Conservation (phyloP, 53 echinoderm and acorn worm genomes). For the Stichopus horrens region DNA sequence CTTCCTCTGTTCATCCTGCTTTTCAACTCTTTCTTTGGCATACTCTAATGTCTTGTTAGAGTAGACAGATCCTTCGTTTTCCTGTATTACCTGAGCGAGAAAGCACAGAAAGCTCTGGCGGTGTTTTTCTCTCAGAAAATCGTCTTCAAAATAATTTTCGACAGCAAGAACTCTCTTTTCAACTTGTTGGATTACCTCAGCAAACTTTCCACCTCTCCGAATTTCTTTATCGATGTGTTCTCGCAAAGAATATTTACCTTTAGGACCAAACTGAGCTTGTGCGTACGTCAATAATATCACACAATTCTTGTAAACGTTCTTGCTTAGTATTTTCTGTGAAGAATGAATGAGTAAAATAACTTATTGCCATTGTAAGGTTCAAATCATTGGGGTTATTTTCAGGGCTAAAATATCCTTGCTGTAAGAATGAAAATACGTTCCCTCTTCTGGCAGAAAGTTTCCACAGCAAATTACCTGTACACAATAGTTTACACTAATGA, state of each 20-base stretch:
- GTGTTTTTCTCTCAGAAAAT: not conserved
- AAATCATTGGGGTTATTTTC: too few species aligned
- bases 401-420: too few species aligned
- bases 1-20: not conserved
- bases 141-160: not conserved
- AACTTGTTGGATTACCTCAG: not conserved
- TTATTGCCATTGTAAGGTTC: not conserved
- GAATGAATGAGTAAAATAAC: too few species aligned
- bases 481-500: too few species aligned
- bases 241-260: not conserved
- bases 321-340: not conserved
- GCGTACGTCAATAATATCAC: not conserved
- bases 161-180: not conserved
- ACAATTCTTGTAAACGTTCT: conserved; percentile 9
- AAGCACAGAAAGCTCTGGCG: conserved; percentile 8
- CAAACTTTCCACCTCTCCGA: not conserved
- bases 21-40: not conserved
- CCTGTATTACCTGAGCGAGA: not conserved
- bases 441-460: too few species aligned
- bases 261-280: not conserved
- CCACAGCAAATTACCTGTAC: too few species aligned
- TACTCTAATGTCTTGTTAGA: not conserved
- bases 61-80: not conserved
- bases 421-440: too few species aligned
- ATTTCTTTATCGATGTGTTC: not conserved